Conservation (phyloP, 2,888 invertebrate genomes). For the Andrena bicolor region DNA sequence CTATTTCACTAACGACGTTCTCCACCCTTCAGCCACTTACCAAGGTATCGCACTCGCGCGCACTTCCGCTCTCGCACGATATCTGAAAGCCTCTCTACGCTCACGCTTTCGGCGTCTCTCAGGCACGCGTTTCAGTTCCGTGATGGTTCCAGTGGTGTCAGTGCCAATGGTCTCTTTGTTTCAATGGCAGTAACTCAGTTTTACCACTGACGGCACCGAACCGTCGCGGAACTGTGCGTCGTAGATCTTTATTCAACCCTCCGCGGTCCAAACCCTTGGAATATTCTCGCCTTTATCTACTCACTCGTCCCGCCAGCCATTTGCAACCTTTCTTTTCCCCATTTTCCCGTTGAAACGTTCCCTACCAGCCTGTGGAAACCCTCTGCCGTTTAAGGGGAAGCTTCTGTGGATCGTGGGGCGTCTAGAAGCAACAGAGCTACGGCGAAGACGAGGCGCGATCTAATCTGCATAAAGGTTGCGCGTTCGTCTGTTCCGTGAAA, state of each 20-base stretch:
- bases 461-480: constrained; percentile 29
- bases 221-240: too few species aligned
- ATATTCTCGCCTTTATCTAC: neutral
- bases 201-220: too few species aligned
- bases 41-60: constrained; percentile 79
- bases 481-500: constrained; percentile 7
- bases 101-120: neutral
- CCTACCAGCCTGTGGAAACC: too few species aligned
- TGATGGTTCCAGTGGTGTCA: too few species aligned
- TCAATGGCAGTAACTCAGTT: too few species aligned
- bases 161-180: too few species aligned
- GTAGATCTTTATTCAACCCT: neutral
- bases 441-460: neutral
- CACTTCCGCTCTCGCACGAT: constrained; percentile 63
- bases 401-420: too few species aligned
- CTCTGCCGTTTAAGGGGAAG: too few species aligned
- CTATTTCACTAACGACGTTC: constrained; percentile 83
- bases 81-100: constrained; percentile 13
- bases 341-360: too few species aligned
- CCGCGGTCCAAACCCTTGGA: neutral
- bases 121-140: neutral
- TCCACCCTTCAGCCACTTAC: constrained; percentile 78
- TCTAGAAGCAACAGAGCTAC: neutral
- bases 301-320: neutral
- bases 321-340: neutral